Evolutionary conservation across 1,140 invertebrate genomes (phyloP).

Genomic region (Berghia stephanieae): DNA sequence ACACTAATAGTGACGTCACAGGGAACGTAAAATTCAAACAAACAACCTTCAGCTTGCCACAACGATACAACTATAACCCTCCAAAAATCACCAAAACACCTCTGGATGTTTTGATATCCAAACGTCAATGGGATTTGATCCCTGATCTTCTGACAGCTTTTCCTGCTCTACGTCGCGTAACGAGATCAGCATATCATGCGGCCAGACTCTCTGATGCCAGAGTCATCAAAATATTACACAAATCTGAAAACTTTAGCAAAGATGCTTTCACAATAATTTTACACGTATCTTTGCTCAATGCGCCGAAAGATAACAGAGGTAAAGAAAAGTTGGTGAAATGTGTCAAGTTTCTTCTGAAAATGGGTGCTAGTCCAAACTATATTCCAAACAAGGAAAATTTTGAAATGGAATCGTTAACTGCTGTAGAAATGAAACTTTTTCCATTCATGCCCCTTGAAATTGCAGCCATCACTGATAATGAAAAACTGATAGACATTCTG

Average conservation of each 20-base stretch:
- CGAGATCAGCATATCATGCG: background rate
- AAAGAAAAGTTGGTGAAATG: background rate
- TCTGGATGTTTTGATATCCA: background rate
- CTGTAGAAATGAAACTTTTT: slow-evolving; percentile 5
- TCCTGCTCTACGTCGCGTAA: background rate
- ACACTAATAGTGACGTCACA: no score
- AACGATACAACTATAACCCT: no score
- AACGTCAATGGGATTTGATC: background rate
- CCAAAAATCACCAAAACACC: no score
- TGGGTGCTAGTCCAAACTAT: slow-evolving; percentile 28
- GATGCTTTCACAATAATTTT: background rate
- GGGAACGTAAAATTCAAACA: no score
- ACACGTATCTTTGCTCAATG: background rate
- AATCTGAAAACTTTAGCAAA: background rate
- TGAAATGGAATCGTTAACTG: background rate
- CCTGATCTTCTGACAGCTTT: background rate
- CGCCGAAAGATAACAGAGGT: background rate
- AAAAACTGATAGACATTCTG: slow-evolving; percentile 17
- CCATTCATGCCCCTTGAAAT: slow-evolving; percentile 27
- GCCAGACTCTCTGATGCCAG: background rate
- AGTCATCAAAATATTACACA: background rate
- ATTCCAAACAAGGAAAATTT: background rate
- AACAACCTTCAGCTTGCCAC: no score
- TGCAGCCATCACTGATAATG: slow-evolving; percentile 18
- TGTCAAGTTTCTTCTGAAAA: slow-evolving; percentile 6